These are phyloP conservation scores for Urocyon cinereoargenteus DNA, from an alignment of 2,797 vertebrate genomes.

Conservation along the genomic window DNA sequence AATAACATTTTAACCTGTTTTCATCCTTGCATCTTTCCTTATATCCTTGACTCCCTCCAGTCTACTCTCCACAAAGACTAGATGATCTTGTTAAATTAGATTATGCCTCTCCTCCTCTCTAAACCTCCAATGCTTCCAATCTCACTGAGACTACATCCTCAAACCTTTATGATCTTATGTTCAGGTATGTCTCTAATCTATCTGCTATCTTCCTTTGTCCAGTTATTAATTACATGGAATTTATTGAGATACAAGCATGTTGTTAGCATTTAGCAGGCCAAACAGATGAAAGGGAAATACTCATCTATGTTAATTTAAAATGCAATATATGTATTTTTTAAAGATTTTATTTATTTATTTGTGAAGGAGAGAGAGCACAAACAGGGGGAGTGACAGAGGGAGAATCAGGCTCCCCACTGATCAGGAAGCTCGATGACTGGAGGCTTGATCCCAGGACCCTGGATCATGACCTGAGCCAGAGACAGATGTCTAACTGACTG, in stretches of 20 bases:
- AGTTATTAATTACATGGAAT: not conserved
- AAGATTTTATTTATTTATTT: too few species aligned
- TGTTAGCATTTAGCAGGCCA: not conserved
- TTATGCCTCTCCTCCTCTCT: not conserved
- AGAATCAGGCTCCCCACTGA: too few species aligned
- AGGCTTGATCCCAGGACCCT: too few species aligned
- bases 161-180: not conserved
- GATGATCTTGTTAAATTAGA: not conserved
- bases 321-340: not conserved
- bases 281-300: not conserved
- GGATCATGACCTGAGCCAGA: too few species aligned
- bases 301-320: not conserved
- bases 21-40: not conserved
- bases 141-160: not conserved
- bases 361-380: too few species aligned
- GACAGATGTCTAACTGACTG: too few species aligned
- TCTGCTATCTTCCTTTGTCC: not conserved
- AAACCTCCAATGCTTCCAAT: not conserved
- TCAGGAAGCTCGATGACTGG: too few species aligned
- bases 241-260: not conserved
- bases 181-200: not conserved
- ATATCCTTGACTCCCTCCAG: not conserved
- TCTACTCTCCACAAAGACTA: not conserved
- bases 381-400: too few species aligned
- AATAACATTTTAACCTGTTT: not conserved